A percentile compares a stretch with the other conserved stretches of the same genome.
Conservation (phyloP, 2,797 vertebrate genomes). For the Gobio occitaniae region DNA sequence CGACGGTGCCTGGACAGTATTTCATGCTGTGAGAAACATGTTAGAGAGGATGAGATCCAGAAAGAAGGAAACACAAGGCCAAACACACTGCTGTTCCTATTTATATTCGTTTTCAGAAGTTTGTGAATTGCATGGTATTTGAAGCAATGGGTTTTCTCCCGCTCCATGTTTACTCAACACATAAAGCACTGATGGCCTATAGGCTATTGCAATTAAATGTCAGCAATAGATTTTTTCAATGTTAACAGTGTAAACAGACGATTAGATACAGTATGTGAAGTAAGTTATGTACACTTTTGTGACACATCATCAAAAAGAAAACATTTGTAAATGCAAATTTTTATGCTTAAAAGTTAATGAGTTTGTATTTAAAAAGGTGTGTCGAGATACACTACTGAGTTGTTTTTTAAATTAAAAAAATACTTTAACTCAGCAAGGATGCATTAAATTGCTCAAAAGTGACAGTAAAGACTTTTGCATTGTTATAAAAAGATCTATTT, state of each 20-base stretch:
- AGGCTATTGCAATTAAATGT: neutral
- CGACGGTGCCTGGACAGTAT: slow-evolving; percentile 8
- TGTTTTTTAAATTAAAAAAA: neutral
- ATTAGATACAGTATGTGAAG: neutral
- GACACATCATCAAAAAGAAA: neutral
- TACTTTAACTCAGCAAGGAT: neutral
- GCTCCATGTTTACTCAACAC: neutral
- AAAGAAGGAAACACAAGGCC: slow-evolving; percentile 27
- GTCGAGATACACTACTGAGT: neutral
- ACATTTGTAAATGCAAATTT: neutral
- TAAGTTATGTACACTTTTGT: neutral
- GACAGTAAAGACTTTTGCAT: no score
- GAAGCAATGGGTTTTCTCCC: neutral
- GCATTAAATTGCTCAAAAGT: neutral
- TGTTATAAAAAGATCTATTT: no score
- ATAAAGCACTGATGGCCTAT: neutral
- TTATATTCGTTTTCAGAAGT: neutral
- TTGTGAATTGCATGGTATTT: neutral
- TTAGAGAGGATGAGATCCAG: slow-evolving; percentile 19
- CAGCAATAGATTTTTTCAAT: neutral
- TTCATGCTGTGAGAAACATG: slow-evolving; percentile 28
- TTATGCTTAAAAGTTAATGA: neutral
- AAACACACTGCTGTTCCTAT: neutral
- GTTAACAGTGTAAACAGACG: neutral
- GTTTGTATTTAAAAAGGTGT: neutral